phyloP scores from a whole-genome alignment of 2,797 vertebrate species.

The Melanotaenia pygmaea region DNA sequence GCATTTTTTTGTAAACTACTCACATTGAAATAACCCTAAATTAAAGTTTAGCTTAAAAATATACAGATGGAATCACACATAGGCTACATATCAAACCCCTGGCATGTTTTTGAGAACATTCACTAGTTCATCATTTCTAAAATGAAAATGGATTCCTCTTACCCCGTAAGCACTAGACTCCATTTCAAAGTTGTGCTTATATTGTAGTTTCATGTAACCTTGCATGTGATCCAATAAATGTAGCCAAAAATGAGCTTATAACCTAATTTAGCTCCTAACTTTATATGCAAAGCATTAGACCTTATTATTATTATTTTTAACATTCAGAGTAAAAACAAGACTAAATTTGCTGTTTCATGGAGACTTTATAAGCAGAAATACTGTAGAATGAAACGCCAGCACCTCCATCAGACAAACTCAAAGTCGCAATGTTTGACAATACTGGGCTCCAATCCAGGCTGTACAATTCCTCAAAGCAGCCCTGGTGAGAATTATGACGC shows the following conservation, averaged over 20 bases:
- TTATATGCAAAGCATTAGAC: too few species aligned
- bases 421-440: not conserved
- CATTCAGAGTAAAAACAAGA: not conserved
- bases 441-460: not conserved
- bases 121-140: not conserved
- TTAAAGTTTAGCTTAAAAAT: not conserved
- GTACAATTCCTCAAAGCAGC: constrained; percentile 9
- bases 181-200: not conserved
- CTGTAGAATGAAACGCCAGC: not conserved
- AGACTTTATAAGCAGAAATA: not conserved
- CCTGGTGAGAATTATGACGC: constrained; percentile 7
- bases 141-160: not conserved
- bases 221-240: too few species aligned
- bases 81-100: not conserved
- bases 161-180: not conserved
- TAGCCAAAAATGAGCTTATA: too few species aligned
- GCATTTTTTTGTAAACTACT: not conserved
- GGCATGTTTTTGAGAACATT: not conserved
- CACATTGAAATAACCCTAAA: not conserved
- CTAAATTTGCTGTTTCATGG: not conserved
- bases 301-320: too few species aligned
- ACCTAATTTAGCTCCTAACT: not conserved
- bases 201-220: not conserved
- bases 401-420: not conserved
- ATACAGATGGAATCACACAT: not conserved